Conservation (phyloP, 2,797 vertebrate species). For the Falco cherrug region DNA sequence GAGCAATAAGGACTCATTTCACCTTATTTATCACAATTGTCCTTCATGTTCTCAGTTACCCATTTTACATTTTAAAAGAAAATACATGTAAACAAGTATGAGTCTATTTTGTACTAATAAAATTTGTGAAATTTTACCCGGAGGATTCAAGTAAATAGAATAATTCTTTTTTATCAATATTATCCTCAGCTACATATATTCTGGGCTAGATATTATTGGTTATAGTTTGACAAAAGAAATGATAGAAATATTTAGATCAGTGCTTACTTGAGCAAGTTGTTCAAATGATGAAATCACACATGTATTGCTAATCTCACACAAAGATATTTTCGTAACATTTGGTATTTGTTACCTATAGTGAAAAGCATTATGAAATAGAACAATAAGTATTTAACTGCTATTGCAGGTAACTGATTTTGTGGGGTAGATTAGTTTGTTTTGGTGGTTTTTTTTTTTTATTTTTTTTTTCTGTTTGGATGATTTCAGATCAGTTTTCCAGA, state of each 20-base stretch:
- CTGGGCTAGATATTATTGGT: not conserved
- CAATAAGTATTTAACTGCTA: not conserved
- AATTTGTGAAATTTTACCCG: not conserved
- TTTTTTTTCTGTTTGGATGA: not conserved
- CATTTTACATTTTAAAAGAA: not conserved
- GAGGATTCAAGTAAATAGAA: not conserved
- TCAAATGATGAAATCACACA: not conserved
- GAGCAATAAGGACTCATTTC: not conserved
- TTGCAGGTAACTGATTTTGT: not conserved
- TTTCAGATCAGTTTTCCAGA: not conserved
- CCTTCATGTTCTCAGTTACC: not conserved
- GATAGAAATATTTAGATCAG: not conserved
- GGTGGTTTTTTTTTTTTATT: too few relatives aligned
- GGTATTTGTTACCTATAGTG: not conserved
- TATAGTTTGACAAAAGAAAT: not conserved
- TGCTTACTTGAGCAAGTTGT: rapidly evolving
- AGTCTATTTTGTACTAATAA: not conserved
- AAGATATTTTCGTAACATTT: not conserved
- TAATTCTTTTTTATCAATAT: not conserved
- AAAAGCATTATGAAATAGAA: not conserved
- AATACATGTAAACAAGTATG: not conserved
- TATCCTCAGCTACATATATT: not conserved
- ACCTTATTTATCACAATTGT: not conserved
- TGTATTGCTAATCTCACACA: not conserved
- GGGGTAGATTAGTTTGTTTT: not conserved